A percentile compares a stretch with the other conserved stretches of the same genome.
Conservation (phyloP, 2,797 vertebrate species). For the Siniperca obscura region DNA sequence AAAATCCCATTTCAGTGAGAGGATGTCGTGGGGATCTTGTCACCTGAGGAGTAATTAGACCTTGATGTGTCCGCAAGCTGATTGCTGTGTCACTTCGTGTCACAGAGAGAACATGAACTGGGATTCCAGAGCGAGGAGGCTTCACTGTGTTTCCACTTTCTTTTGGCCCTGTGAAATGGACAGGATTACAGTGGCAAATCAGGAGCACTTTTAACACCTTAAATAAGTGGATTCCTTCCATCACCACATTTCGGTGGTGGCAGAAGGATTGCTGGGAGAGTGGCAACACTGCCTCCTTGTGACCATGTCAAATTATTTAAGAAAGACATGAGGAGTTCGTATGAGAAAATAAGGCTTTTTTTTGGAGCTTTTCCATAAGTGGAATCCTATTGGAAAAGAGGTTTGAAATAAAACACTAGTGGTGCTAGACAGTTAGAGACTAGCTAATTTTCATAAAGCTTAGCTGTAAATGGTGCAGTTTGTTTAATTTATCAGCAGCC, state of each 20-base stretch:
- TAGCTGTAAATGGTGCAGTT: conserved; percentile 11
- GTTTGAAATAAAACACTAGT: conserved; percentile 9
- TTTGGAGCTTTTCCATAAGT: neutral
- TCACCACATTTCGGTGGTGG: neutral
- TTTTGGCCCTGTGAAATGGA: conserved; percentile 22
- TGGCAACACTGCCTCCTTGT: conserved; percentile 85
- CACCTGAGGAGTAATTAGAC: conserved; percentile 72
- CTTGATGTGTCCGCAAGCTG: conserved; percentile 54
- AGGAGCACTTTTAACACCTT: conserved; percentile 30
- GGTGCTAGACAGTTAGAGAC: neutral
- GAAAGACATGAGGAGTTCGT: neutral
- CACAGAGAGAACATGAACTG: conserved; percentile 15
- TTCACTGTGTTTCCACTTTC: neutral
- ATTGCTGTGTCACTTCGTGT: conserved; percentile 53
- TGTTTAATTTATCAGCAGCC: conserved; percentile 29
- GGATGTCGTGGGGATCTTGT: conserved; percentile 47
- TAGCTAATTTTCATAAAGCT: conserved; percentile 7
- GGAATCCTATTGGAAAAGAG: neutral
- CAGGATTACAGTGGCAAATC: conserved; percentile 32
- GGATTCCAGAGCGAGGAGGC: conserved; percentile 13
- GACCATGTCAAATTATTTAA: conserved; percentile 55
- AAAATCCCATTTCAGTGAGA: conserved; percentile 47
- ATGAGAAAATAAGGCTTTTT: neutral
- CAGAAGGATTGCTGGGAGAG: conserved; percentile 51
- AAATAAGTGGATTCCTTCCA: conserved; percentile 26